phyloP scores from a whole-genome alignment of 2,113 vertebrate species.

The Lampris incognitus region DNA sequence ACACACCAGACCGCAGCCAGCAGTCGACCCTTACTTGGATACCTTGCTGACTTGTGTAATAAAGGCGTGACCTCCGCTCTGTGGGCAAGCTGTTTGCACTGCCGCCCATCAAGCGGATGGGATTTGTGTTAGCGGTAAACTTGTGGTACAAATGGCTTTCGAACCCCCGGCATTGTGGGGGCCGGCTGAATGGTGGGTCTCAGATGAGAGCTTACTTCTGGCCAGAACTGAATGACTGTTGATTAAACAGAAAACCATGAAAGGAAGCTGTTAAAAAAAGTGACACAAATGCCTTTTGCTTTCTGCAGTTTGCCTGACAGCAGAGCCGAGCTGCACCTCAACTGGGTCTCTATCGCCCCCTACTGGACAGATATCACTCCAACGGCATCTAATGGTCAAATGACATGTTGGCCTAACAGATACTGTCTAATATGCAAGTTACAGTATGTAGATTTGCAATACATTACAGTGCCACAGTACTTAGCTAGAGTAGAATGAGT shows the following conservation, averaged over 20 bases:
- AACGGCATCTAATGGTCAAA: slow-evolving; percentile 13
- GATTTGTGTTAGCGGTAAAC: no score
- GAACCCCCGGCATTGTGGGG: no score
- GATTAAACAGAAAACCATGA: slow-evolving; percentile 39
- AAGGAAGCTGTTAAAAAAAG: slow-evolving; percentile 33
- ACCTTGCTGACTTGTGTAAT: no score
- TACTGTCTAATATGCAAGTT: slow-evolving; percentile 27
- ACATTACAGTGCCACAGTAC: slow-evolving; percentile 1
- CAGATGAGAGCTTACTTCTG: slow-evolving; percentile 4
- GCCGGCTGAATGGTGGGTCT: background rate
- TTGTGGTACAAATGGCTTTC: no score
- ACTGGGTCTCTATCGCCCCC: slow-evolving; percentile 68
- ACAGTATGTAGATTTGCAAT: background rate
- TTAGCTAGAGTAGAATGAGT: background rate
- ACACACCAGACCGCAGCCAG: no score
- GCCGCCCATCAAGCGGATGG: no score
- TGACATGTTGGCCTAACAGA: slow-evolving; percentile 10
- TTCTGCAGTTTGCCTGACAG: background rate
- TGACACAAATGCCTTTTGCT: slow-evolving; percentile 6
- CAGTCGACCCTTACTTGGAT: no score
- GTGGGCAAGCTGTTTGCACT: no score
- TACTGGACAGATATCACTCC: slow-evolving; percentile 43
- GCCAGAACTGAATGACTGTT: slow-evolving; percentile 5
- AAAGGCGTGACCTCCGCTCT: no score
- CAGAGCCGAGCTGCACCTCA: background rate